Evolutionary conservation across 2,797 vertebrate genomes (phyloP), one percentile per base, ranked within the genome.

Genomic region (Sylvilagus floridanus): DNA sequence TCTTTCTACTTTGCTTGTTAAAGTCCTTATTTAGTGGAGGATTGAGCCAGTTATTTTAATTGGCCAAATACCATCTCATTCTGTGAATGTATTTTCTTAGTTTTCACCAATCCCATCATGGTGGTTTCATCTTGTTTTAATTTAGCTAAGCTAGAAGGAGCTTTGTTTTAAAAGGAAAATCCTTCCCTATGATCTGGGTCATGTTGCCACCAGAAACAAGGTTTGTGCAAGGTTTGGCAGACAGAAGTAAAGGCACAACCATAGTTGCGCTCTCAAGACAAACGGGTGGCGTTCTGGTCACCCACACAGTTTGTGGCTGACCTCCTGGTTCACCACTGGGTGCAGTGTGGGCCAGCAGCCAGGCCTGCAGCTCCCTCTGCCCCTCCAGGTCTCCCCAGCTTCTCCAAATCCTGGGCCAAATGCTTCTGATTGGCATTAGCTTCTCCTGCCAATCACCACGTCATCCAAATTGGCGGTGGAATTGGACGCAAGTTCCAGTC

Each of bases 221-320:
- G 3, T 32, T 47, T 47, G 21, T 4, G 12, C 42, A 77, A 42
- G 37, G 9, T 7, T 13, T 28, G 32, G 63, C 1, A 4, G 32
- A 5, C 8, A 7, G 30, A 50, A 54, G 77, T 7, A 24, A 42
- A 62, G 65, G 4, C 42, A 26, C 10, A 4, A 24, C 24, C 5
- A 3, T 13, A 16, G 22, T 1, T 19, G 11, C 0, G 13, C 3
- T 52, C 76, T 47, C 16, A 47, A 54, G 17, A 26, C 50, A 2
- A 0, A 16, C 1, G 14, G 12, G 3, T 3, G 24, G 52, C 21
- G 2, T 17, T 4, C 12, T 1, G 24, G 5, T 11, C 42, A n/a
- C n/a, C 54, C 32, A 14, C n/a, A 13, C 6, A 1, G 0, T 5
- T 8, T 30, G 54, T 6, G 3, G 52, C 26, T 50, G 4, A 24